Base-by-base conservation (phyloP, 2,113 vertebrate species). In the Jacana jacana region DNA sequence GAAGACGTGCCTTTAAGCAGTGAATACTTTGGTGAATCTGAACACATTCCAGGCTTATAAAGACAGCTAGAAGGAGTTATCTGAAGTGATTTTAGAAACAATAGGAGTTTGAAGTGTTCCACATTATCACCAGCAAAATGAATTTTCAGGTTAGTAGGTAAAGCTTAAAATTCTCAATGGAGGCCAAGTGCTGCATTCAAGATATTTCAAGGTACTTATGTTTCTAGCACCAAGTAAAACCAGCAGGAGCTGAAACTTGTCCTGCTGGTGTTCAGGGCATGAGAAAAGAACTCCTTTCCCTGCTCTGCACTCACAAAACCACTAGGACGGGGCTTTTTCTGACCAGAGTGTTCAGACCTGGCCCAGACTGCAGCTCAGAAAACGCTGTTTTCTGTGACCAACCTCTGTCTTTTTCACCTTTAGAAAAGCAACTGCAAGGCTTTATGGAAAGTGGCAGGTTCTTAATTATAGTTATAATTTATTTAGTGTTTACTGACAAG, bases 401-500 rank as follows among this genome's bases (percentile, higher is more conserved):
- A 40, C 65, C 64, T 14, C 37, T 11, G 31, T 3, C 42, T 31
- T 39, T 48, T 46, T 14, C 86, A 64, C 44, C 89, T 52, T 51
- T 28, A 22, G 72, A n/a, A 23, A 71, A 86, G 79, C 82, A 49
- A 54, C 31, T 0, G 1, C 8, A 2, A 65, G 24, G 71, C 77
- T 93, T 81, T 81, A 54, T 18, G 49, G 65, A 9, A 49, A 73
- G 70, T 31, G 69, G 64, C 78, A 89, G 81, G 86, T 48, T 83
- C 91, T 88, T 95, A 73, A 90, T 94, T 90, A 87, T 90, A 15
- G 52, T 42, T 81, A 86, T 90, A 25, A 86, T 86, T 91, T 84
- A 87, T 92, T 94, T 88, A 94, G 79, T 81, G 79, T 49, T 85
- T 88, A 68, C 92, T 52, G 86, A 84, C 79, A 88, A 35, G 31